phyloP scores from a whole-genome alignment of 2,888 invertebrate species.

The Atethmia centrago region DNA sequence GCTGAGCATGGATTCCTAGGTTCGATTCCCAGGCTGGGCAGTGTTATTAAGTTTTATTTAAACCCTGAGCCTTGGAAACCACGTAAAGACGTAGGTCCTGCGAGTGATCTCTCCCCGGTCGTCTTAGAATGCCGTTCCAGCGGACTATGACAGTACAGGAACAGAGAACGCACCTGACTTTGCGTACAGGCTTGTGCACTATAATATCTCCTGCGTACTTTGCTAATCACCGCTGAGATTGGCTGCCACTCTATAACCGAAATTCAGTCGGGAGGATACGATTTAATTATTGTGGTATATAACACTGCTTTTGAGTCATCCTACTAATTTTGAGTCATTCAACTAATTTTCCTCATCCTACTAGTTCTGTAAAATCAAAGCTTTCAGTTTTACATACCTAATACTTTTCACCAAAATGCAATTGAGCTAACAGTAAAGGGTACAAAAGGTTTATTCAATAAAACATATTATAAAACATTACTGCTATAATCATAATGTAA shows the following conservation, averaged over 20 bases:
- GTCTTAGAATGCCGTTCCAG: not conserved
- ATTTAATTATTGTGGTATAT: not conserved
- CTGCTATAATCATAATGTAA: not conserved
- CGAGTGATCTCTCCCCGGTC: not conserved
- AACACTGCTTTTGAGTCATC: not conserved
- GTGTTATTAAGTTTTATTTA: not conserved
- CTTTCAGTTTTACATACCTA: not conserved
- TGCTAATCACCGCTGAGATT: not conserved
- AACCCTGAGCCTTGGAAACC: not conserved
- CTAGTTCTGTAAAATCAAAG: not conserved
- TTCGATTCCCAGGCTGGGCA: not conserved
- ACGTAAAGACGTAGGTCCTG: not conserved
- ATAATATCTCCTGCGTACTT: not conserved
- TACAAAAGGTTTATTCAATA: not conserved
- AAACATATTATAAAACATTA: conserved; percentile 4
- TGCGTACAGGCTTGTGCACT: not conserved
- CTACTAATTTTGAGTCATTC: not conserved
- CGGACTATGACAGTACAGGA: not conserved
- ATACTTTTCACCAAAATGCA: not conserved
- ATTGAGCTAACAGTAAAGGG: not conserved
- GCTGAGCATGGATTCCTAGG: not conserved
- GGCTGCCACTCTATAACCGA: not conserved
- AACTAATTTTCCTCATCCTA: too few species aligned
- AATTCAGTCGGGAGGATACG: not conserved
- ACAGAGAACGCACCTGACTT: not conserved